Evolutionary conservation across 2,797 vertebrate species (phyloP), one percentile per base, ranked within the genome.

Genomic region (Chloroceryle inda): DNA sequence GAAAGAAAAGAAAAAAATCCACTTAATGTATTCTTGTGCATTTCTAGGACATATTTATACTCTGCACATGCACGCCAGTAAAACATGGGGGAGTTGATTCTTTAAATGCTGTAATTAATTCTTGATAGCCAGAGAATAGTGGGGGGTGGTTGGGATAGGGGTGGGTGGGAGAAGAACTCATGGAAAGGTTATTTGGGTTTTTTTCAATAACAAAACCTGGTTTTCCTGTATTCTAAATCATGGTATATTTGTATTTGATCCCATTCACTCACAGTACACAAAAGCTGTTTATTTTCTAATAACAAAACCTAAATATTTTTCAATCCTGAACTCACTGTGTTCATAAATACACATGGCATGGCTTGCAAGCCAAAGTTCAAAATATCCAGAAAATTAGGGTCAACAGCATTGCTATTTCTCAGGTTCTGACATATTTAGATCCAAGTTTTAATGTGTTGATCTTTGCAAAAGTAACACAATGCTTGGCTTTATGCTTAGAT

Each of bases 31-130:
- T 78, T 78, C 40, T 72, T 69, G 19, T 45, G 27, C 42, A 66
- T 83, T 78, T 88, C 19, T 62, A 75, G 29, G 24, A 66, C 22
- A 56, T 79, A 80, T 71, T 83, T 81, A 77, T 56, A 74, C 52
- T 50, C 52, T 20, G 22, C 37, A 67, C 56, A 78, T 78, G 62
- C 52, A 86, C 1, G 7, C 26, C 35, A 27, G 16, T 20, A 75
- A 92, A 29, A 87, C 23, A 49, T 40, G 16, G 12, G 13, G 26
- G 9, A 1, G 1, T 47, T 85, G 29, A 53, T 21, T 73, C 33
- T 56, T 85, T 61, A 91, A 91, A 93, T 89, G 52, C 9, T 76
- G 23, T 37, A 79, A 93, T 59, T 84, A 91, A 87, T 85, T 94
- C 61, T 76, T 73, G 26, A 79, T 73, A 72, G 31, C 24, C 82